Base-by-base conservation (phyloP, 2,113 vertebrate genomes). In the Morone chrysops region DNA sequence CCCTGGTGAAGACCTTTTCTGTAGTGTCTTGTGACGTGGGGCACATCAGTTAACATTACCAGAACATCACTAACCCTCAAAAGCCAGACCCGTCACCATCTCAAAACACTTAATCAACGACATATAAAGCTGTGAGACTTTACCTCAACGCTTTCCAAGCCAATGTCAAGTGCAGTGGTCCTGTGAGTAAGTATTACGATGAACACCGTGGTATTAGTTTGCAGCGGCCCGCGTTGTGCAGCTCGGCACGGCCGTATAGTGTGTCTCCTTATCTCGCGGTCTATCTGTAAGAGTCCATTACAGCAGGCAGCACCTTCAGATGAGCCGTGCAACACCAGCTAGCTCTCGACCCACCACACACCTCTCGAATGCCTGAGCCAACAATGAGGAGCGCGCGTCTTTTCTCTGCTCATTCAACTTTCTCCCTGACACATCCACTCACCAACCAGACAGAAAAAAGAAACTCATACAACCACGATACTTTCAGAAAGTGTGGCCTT, bases 241-340 rank as follows among this genome's bases (percentile, higher is more conserved):
- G 81, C 83, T 80, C 81, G n/a, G 66, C n/a, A 31, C 59, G 43
- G 82, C 86, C 83, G 84, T 92, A 90, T 94, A 91, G 84, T 74
- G 88, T 94, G 90, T 94, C 90, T 81, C 87, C 84, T 92, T 94
- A 94, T 94, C 93, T 82, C 65, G 5, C 36, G 0, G 83, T 80
- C 91, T 89, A 93, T 93, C 93, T 92, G 85, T 61, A 57, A 94
- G 91, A 92, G 90, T 94, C 92, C 87, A 90, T 94, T 94, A 94
- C 92, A 93, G 85, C 80, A 77, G 85, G 90, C 90, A 66, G 87
- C 90, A 89, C 90, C 89, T 90, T 87, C 75, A 79, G 84, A 90
- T 75, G 91, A 90, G 90, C 87, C 6, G 71, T 7, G 82, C 74
- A 11, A 87, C 88, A 89, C 85, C 83, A 22, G 79, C 80, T 6